Evolutionary conservation across 2,797 vertebrate genomes (phyloP), one percentile per base, ranked within the genome.

Genomic region (Morus bassanus): DNA sequence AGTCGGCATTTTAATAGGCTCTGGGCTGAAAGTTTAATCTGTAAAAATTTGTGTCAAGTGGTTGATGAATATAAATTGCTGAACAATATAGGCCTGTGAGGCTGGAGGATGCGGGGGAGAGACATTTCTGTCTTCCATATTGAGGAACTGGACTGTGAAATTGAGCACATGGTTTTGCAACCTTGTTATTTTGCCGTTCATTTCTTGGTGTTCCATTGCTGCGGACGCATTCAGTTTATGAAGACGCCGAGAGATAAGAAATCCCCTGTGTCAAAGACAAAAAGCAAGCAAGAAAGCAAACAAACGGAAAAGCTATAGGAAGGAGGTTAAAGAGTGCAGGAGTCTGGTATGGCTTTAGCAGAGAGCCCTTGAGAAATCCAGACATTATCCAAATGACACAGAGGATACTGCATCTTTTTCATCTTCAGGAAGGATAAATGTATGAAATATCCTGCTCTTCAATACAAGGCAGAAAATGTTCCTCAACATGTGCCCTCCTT

Each of bases 141-240:
- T 41, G 27, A 94, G 94, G 88, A 96, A 51, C 46, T 75, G 89
- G 75, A 84, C 75, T 90, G 91, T 96, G 95, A 96, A 97, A 96
- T 96, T 91, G 75, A 82, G 77, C 65, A 60, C 61, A 2, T 6
- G 37, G 70, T 25, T 90, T 69, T 95, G 45, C 85, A 96, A 21
- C 61, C 79, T 48, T 69, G 63, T 57, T 45, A 45, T 67, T 83
- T 82, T 91, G 50, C 48, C 51, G 89, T 78, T 91, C 27, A 27
- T 31, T 69, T 90, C 50, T 67, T 61, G 67, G 61, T 85, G 61
- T 35, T 95, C 67, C 60, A 27, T 53, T 67, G 78, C 78, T 46
- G 30, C 2, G 2, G 59, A 74, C 39, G 9, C 21, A 4, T 27
- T 88, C 23, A 10, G 30, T 64, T 94, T 84, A 63, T 76, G 48